Evolutionary conservation across 2,888 invertebrate genomes (phyloP).

Genomic region (Germaria angustata): DNA sequence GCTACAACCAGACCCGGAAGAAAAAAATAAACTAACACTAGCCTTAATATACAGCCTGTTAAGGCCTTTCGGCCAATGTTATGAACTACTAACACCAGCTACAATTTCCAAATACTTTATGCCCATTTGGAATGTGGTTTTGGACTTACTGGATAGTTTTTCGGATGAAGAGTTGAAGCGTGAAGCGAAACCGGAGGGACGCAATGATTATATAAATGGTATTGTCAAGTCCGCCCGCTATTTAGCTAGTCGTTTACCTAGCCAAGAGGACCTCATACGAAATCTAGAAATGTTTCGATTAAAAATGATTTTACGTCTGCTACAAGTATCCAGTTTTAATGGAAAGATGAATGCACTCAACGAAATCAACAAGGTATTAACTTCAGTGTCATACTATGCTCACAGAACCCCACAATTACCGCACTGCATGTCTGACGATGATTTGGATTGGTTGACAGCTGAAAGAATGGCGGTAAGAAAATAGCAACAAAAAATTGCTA

Average conservation of each 20-base stretch:
- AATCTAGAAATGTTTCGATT: slow-evolving; percentile 95
- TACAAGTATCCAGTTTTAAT: slow-evolving; percentile 98
- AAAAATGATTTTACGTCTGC: slow-evolving; percentile 95
- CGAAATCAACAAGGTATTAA: slow-evolving; percentile 98
- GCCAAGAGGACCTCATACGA: slow-evolving; percentile 87
- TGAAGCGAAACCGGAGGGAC: slow-evolving; percentile 95
- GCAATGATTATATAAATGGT: slow-evolving; percentile 96
- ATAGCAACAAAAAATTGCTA: no score
- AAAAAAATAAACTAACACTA: slow-evolving; percentile 83
- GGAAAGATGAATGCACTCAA: slow-evolving; percentile 99
- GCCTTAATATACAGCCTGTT: slow-evolving; percentile 90
- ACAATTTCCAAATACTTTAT: slow-evolving; percentile 95
- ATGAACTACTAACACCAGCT: slow-evolving; percentile 92
- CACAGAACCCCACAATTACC: slow-evolving; percentile 84
- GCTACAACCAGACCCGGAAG: slow-evolving; percentile 70
- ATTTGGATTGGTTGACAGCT: slow-evolving; percentile 95
- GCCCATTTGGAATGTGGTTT: slow-evolving; percentile 95
- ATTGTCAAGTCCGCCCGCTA: slow-evolving; percentile 96
- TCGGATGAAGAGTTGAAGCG: slow-evolving; percentile 97
- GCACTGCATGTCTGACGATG: slow-evolving; percentile 86
- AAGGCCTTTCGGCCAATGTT: slow-evolving; percentile 94
- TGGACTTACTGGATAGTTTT: slow-evolving; percentile 92
- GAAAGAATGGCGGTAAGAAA: slow-evolving; percentile 96
- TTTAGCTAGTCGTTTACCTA: slow-evolving; percentile 90
- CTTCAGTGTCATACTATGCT: slow-evolving; percentile 93